Evolutionary conservation across 2,797 vertebrate genomes (phyloP).

Genomic region (Gila robusta): DNA sequence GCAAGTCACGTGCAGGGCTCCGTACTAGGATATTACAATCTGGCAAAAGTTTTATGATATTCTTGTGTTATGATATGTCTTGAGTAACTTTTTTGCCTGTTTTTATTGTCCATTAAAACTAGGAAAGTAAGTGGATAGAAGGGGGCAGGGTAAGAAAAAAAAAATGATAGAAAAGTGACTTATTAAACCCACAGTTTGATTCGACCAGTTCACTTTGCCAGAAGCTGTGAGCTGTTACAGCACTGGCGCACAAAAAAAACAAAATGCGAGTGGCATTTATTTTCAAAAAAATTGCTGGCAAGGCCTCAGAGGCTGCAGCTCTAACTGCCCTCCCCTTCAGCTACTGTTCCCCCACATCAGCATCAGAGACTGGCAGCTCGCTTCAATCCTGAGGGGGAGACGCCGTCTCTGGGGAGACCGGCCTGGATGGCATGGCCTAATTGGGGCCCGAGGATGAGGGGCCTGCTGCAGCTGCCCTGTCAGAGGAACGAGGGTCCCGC

Average conservation of each 20-base stretch:
- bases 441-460: conserved; percentile 35
- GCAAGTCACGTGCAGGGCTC: too few relatives aligned
- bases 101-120: not conserved
- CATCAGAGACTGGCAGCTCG: conserved; percentile 29
- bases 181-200: conserved; percentile 28
- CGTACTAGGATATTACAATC: not conserved
- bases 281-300: conserved; percentile 5
- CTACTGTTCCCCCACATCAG: conserved; percentile 47
- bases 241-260: not conserved
- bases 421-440: not conserved
- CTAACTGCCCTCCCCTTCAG: conserved; percentile 44
- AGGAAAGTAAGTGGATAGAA: not conserved
- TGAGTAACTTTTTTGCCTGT: not conserved
- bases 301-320: conserved; percentile 28
- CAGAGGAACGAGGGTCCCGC: not conserved
- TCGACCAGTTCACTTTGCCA: conserved; percentile 39
- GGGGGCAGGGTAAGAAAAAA: not conserved
- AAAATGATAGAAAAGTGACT: not conserved
- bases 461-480: conserved; percentile 21
- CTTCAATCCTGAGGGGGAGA: conserved; percentile 26
- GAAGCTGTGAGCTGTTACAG: conserved; percentile 29
- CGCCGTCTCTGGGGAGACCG: conserved; percentile 6
- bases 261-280: conserved; percentile 32
- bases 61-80: not conserved
- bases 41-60: not conserved